phyloP scores from a whole-genome alignment of 2,797 vertebrate genomes.

The Oreonectes daqikongensis region DNA sequence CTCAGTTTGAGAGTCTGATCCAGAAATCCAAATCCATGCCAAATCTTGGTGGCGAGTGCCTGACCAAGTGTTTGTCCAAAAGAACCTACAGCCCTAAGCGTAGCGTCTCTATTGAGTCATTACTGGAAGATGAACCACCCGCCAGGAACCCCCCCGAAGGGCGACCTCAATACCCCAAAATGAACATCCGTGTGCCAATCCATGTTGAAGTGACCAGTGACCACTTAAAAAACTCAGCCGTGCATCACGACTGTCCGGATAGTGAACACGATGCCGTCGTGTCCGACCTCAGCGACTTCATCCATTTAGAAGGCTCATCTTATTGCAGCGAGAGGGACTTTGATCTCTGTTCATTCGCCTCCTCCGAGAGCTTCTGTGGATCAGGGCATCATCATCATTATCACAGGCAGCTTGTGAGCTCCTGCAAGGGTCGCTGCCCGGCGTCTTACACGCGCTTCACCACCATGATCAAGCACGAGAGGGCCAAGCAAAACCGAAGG shows the following conservation, averaged over 20 bases:
- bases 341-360: slow-evolving; percentile 84
- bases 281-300: slow-evolving; percentile 83
- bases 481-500: slow-evolving; percentile 77
- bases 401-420: slow-evolving; percentile 79
- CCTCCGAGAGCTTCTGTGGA: slow-evolving; percentile 84
- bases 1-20: slow-evolving; percentile 85
- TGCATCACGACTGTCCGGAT: slow-evolving; percentile 77
- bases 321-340: slow-evolving; percentile 87
- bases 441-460: slow-evolving; percentile 88
- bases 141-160: slow-evolving; percentile 72
- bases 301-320: slow-evolving; percentile 85
- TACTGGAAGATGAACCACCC: slow-evolving; percentile 79
- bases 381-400: slow-evolving; percentile 74
- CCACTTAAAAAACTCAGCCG: slow-evolving; percentile 59
- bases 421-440: slow-evolving; percentile 86
- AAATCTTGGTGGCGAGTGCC: slow-evolving; percentile 76
- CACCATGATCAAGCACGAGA: slow-evolving; percentile 86
- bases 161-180: slow-evolving; percentile 63
- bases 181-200: slow-evolving; percentile 78
- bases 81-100: slow-evolving; percentile 71
- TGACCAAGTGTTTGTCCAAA: slow-evolving; percentile 68
- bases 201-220: slow-evolving; percentile 82
- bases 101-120: slow-evolving; percentile 83
- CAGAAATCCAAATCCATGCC: slow-evolving; percentile 91
- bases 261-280: slow-evolving; percentile 82